These are phyloP conservation scores for Pipistrellus pygmaeus DNA, from an alignment of 2,797 vertebrate genomes.

Conservation along the genomic window DNA sequence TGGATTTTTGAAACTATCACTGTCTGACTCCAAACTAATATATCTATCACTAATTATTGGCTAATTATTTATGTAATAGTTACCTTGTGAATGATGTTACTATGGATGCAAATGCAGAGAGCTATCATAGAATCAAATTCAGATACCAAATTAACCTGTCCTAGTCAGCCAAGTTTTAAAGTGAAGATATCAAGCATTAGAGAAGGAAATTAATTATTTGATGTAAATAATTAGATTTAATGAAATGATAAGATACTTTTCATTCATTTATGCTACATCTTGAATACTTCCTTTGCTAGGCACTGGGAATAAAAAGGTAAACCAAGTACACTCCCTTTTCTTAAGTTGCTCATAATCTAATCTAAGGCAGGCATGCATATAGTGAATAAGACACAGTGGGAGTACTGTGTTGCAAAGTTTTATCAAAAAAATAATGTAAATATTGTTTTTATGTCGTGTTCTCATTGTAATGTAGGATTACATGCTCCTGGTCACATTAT, in stretches of 20 bases:
- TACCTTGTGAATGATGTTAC: not conserved
- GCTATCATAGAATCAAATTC: not conserved
- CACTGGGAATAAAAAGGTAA: constrained; percentile 45
- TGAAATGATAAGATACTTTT: not conserved
- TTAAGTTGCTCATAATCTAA: not conserved
- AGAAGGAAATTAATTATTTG: not conserved
- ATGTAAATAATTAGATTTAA: constrained; percentile 42
- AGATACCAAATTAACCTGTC: not conserved
- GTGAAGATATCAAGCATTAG: not conserved
- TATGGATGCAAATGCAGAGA: not conserved
- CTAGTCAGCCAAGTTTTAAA: constrained; percentile 32
- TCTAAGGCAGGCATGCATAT: not conserved
- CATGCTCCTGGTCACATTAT: not conserved
- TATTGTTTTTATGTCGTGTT: constrained; percentile 1
- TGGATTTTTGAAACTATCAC: constrained; percentile 45
- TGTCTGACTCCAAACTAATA: not conserved
- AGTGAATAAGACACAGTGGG: not conserved
- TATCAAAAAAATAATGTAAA: constrained; percentile 11
- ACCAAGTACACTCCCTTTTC: not conserved
- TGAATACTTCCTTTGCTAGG: not conserved
- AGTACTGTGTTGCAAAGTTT: not conserved
- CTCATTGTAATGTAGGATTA: constrained; percentile 3
- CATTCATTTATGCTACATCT: not conserved
- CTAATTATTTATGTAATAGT: not conserved
- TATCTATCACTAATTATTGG: not conserved